Evolutionary conservation across 2,888 invertebrate genomes (phyloP).

Genomic region (Itoplectis maculator): DNA sequence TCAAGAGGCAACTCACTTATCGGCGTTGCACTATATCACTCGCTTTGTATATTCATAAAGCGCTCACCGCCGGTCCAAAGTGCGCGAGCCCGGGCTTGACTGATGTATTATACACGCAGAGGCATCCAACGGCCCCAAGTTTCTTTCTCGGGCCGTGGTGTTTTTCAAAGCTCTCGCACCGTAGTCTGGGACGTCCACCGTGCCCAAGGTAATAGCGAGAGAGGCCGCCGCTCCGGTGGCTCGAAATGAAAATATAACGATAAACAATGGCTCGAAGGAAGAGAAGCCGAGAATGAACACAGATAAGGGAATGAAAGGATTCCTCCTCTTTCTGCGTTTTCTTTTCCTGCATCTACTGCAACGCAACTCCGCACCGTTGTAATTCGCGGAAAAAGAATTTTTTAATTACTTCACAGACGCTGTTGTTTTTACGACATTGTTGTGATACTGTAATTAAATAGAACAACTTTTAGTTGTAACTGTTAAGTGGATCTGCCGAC

Average conservation of each 20-base stretch:
- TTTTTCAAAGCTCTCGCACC: constrained; percentile 31
- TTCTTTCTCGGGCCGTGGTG: constrained; percentile 35
- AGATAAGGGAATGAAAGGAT: constrained; percentile 21
- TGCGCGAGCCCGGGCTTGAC: constrained; percentile 4
- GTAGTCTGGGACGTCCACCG: not conserved
- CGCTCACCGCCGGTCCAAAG: constrained; percentile 27
- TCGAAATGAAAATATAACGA: constrained; percentile 44
- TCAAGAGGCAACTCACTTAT: constrained; percentile 46
- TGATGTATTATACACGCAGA: constrained; percentile 26
- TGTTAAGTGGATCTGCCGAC: too few relatives aligned
- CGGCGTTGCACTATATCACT: constrained; percentile 22
- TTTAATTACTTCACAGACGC: not conserved
- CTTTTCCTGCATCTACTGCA: constrained; percentile 1
- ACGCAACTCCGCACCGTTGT: not conserved
- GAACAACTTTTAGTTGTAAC: too few relatives aligned
- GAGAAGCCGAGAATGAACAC: constrained; percentile 13
- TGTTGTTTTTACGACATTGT: too few relatives aligned
- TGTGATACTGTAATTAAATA: too few relatives aligned
- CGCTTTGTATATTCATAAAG: constrained; percentile 44
- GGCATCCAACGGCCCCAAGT: constrained; percentile 5
- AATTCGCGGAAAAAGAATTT: not conserved
- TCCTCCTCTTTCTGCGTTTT: constrained; percentile 11
- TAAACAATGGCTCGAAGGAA: constrained; percentile 30
- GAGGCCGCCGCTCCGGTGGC: constrained; percentile 3
- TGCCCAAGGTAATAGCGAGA: constrained; percentile 25